phyloP scores from a whole-genome alignment of 2,888 invertebrate species.

The Drosophila rellima region DNA sequence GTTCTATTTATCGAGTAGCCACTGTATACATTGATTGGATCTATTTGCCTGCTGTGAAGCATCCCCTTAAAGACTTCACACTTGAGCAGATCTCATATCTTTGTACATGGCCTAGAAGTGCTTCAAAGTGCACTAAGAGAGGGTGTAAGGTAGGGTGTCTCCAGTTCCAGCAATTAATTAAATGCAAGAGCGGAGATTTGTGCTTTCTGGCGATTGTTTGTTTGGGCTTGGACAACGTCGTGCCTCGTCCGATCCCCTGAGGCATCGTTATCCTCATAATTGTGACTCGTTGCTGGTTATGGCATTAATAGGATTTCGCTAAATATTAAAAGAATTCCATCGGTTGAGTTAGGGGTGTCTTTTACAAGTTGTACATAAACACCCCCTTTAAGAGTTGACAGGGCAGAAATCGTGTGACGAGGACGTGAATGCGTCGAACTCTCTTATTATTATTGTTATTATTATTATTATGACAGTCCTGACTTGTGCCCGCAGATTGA shows the following conservation, averaged over 20 bases:
- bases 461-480: slow-evolving; percentile 45
- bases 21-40: slow-evolving; percentile 5
- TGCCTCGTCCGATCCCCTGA: slow-evolving; percentile 42
- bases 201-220: slow-evolving; percentile 44
- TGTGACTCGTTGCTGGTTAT: slow-evolving; percentile 46
- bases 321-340: slow-evolving; percentile 69
- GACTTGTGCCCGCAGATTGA: slow-evolving; percentile 36
- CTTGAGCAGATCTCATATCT: background rate
- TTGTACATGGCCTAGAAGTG: background rate
- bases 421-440: slow-evolving; percentile 11
- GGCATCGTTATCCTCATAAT: slow-evolving; percentile 62
- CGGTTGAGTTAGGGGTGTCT: slow-evolving; percentile 54
- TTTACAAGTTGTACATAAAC: slow-evolving; percentile 23
- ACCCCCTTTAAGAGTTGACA: slow-evolving; percentile 39
- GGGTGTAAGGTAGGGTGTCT: background rate
- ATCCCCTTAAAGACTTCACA: slow-evolving; percentile 4
- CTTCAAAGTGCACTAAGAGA: background rate
- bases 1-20: background rate
- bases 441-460: slow-evolving; percentile 26
- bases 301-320: slow-evolving; percentile 80
- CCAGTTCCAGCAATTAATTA: slow-evolving; percentile 49
- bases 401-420: slow-evolving; percentile 52
- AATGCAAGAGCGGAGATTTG: slow-evolving; percentile 51
- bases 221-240: slow-evolving; percentile 23
- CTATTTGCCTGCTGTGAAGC: slow-evolving; percentile 2